These are phyloP conservation scores for Aleiodes alternator DNA, from an alignment of 2,888 invertebrate species.

Conservation along the genomic window DNA sequence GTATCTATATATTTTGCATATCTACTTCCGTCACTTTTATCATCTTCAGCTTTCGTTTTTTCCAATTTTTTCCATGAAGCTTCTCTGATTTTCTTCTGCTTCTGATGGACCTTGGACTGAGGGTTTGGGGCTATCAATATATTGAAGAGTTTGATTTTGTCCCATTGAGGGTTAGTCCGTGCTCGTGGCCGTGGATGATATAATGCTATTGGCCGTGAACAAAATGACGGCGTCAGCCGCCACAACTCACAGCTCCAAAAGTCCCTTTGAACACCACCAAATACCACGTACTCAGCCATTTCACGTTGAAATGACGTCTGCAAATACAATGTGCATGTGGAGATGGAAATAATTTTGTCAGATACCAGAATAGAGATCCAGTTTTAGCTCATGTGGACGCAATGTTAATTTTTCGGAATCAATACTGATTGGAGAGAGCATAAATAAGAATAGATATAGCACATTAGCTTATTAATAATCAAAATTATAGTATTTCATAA, in stretches of 20 bases:
- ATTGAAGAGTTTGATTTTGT: slow-evolving; percentile 41
- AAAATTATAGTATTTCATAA: no score
- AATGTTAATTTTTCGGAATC: no score
- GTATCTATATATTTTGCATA: no score
- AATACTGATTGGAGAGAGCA: no score
- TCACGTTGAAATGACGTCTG: slow-evolving; percentile 44
- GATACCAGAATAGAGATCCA: background rate
- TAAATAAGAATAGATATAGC: no score
- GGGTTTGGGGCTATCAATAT: slow-evolving; percentile 22
- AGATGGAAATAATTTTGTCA: no score
- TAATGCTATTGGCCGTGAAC: slow-evolving; percentile 60
- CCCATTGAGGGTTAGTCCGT: slow-evolving; percentile 34
- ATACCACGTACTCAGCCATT: slow-evolving; percentile 22
- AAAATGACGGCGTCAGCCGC: slow-evolving; percentile 68
- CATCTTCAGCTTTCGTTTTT: background rate
- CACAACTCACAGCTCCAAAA: slow-evolving; percentile 56
- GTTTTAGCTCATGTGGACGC: background rate
- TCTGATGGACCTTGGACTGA: background rate
- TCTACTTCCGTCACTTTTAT: slow-evolving; percentile 2
- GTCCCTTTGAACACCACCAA: slow-evolving; percentile 29
- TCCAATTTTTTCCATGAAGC: background rate
- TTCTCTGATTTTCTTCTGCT: background rate
- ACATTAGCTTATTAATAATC: no score
- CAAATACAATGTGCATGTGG: slow-evolving; percentile 32
- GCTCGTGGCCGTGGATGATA: slow-evolving; percentile 42